Percentiles rank a stretch among this genome's conserved stretches.
phyloP scores from a whole-genome alignment of 2,888 invertebrate species.

The Epicampocera succincta region DNA sequence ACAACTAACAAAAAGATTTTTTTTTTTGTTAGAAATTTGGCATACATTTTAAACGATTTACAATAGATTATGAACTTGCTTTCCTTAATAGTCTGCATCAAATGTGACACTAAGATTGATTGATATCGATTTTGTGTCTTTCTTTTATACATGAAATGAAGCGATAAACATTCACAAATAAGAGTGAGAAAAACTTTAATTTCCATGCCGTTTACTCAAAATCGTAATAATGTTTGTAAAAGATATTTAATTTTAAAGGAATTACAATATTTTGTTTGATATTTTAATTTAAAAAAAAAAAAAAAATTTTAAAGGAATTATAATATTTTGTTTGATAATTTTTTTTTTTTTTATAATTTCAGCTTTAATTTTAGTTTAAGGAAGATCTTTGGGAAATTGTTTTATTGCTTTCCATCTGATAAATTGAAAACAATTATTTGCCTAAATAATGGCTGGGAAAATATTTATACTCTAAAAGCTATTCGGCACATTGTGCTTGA shows the following conservation, averaged over 20 bases:
- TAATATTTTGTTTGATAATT: not conserved
- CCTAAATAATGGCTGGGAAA: conserved; percentile 11
- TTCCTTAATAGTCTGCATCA: not conserved
- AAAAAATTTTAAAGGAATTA: too few species aligned
- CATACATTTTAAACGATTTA: conserved; percentile 1
- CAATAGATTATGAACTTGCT: not conserved
- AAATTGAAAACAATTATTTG: conserved; percentile 7
- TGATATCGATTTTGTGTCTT: not conserved
- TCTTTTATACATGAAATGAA: not conserved
- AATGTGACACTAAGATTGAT: not conserved
- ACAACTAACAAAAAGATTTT: conserved; percentile 42
- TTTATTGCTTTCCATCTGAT: not conserved
- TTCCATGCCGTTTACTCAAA: too few species aligned
- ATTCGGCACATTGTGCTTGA: not conserved
- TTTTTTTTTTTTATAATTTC: not conserved
- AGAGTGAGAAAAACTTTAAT: too few species aligned
- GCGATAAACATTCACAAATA: not conserved
- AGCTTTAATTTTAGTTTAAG: too few species aligned
- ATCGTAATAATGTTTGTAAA: too few species aligned
- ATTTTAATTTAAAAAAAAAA: too few species aligned
- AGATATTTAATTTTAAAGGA: too few species aligned
- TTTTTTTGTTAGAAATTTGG: not conserved
- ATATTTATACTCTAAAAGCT: not conserved
- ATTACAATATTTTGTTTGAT: too few species aligned
- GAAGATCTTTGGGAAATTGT: not conserved